Evolutionary conservation across 2,888 invertebrate genomes (phyloP).

Genomic region (Agriotes lineatus): DNA sequence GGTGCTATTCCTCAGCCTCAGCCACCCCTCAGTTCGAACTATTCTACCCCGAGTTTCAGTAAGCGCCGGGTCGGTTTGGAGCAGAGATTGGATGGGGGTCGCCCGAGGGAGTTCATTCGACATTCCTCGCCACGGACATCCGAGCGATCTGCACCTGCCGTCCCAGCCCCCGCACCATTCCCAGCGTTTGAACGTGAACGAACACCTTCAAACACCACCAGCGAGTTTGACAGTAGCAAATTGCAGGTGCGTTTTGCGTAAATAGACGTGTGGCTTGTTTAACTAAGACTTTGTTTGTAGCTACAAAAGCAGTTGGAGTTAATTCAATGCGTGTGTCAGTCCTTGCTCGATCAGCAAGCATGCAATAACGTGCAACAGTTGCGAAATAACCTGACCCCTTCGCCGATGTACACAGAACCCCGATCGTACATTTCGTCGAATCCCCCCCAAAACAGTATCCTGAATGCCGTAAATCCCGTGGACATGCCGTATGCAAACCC

Average conservation of each 20-base stretch:
- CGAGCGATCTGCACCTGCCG: slow-evolving; percentile 54
- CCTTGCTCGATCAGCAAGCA: slow-evolving; percentile 62
- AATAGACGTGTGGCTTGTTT: slow-evolving; percentile 44
- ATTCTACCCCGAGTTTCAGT: slow-evolving; percentile 44
- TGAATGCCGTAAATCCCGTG: slow-evolving; percentile 53
- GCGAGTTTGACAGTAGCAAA: slow-evolving; percentile 28
- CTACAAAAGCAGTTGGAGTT: slow-evolving; percentile 69
- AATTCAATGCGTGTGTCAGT: slow-evolving; percentile 69
- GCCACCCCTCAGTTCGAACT: slow-evolving; percentile 34
- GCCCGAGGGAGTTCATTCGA: slow-evolving; percentile 46
- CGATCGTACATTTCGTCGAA: slow-evolving; percentile 55
- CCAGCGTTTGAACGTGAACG: slow-evolving; percentile 48
- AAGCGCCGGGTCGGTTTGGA: slow-evolving; percentile 49
- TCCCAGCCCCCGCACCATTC: slow-evolving; percentile 49
- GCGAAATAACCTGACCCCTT: slow-evolving; percentile 62
- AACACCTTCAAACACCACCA: slow-evolving; percentile 47
- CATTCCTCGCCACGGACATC: slow-evolving; percentile 50
- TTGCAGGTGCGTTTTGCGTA: slow-evolving; percentile 29
- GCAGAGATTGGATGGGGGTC: slow-evolving; percentile 45
- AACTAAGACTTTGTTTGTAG: slow-evolving; percentile 55
- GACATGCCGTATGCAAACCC: slow-evolving; percentile 40
- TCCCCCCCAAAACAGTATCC: slow-evolving; percentile 52
- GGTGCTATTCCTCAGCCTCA: slow-evolving; percentile 26
- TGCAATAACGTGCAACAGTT: slow-evolving; percentile 57
- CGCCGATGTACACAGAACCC: slow-evolving; percentile 60